Percentiles rank a stretch among this genome's conserved stretches.
Evolutionary conservation across 2,113 vertebrate genomes (phyloP).

Genomic region (Sialia sialis): DNA sequence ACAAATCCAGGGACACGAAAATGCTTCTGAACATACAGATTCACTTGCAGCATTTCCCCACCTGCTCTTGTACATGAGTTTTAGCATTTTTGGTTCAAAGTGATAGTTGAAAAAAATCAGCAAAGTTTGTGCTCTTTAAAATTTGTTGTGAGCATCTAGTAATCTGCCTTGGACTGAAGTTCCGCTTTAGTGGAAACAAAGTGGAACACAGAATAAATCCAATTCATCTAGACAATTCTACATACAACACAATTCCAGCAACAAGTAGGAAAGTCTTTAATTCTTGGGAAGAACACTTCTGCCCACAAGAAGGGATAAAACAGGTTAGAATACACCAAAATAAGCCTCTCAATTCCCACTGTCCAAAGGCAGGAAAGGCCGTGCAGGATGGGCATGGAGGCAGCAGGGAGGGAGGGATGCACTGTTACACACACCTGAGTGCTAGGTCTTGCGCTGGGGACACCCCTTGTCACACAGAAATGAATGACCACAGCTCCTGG

Average conservation of each 20-base stretch:
- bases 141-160: background rate
- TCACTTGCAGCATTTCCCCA: background rate
- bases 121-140: background rate
- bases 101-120: background rate
- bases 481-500: background rate
- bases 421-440: background rate
- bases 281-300: background rate
- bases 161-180: background rate
- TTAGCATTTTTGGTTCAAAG: background rate
- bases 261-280: background rate
- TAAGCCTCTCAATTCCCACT: background rate
- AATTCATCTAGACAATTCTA: background rate
- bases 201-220: background rate
- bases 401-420: background rate
- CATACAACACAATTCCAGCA: background rate
- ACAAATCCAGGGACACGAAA: background rate
- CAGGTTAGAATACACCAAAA: background rate
- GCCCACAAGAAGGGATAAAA: background rate
- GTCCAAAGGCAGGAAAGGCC: background rate
- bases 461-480: background rate
- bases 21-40: background rate
- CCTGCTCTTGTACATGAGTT: background rate
- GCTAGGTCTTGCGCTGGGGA: fast-evolving
- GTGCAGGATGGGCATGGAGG: background rate
- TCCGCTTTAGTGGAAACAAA: background rate